These are phyloP conservation scores for Portunus trituberculatus DNA, from an alignment of 1,140 invertebrate species.

Conservation along the genomic window DNA sequence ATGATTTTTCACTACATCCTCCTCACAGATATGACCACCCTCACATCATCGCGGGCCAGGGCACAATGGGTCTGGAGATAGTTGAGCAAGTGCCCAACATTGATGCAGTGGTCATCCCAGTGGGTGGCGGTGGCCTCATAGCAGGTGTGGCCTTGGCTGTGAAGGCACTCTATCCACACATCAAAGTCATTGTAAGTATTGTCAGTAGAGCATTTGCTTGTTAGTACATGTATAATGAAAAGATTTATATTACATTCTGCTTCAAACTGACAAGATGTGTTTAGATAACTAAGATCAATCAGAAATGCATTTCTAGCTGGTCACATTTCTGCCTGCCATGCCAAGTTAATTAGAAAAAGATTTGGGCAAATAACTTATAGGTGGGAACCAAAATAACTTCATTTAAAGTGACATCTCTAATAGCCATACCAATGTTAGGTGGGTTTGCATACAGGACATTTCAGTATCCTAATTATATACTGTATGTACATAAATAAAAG, in stretches of 20 bases:
- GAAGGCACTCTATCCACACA: constrained; percentile 90
- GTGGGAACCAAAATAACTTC: too few relatives aligned
- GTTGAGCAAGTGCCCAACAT: constrained; percentile 90
- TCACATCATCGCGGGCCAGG: constrained; percentile 95
- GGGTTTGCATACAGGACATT: too few relatives aligned
- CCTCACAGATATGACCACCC: constrained; percentile 92
- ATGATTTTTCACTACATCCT: not conserved
- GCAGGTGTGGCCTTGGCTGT: constrained; percentile 90
- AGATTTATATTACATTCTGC: not conserved
- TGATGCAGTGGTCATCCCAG: constrained; percentile 90
- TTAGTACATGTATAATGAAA: not conserved
- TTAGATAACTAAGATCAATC: too few relatives aligned
- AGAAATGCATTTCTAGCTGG: too few relatives aligned
- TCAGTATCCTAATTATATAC: too few relatives aligned
- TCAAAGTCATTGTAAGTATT: constrained; percentile 83
- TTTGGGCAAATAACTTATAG: too few relatives aligned
- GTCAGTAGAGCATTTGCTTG: not conserved
- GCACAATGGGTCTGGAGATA: constrained; percentile 95
- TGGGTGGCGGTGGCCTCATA: constrained; percentile 94
- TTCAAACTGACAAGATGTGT: not conserved
- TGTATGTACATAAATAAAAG: too few relatives aligned
- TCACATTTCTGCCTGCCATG: too few relatives aligned
- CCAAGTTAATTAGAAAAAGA: too few relatives aligned
- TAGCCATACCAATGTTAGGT: too few relatives aligned
- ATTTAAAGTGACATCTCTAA: too few relatives aligned